Evolutionary conservation across 2,113 vertebrate genomes (phyloP).

Genomic region (Rhinichthys klamathensis): DNA sequence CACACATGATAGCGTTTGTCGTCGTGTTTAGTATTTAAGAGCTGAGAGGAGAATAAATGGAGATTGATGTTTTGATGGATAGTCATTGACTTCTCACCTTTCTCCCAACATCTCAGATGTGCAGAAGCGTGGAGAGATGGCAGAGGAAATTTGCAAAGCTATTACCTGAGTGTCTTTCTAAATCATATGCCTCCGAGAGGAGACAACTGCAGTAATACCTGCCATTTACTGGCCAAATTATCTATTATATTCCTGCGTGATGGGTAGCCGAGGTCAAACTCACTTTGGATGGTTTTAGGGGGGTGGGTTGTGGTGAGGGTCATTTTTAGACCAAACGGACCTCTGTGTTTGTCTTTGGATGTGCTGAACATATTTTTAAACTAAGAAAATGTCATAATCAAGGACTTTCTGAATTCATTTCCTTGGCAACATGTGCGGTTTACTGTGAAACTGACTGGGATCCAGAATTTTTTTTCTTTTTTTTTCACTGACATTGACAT

Average conservation of each 20-base stretch:
- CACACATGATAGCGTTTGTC: conserved; percentile 67
- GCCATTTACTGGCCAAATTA: conserved; percentile 66
- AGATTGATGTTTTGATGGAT: conserved; percentile 79
- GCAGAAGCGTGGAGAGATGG: conserved; percentile 69
- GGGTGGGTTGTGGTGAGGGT: not conserved
- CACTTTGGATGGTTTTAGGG: not conserved
- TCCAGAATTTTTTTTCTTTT: not conserved
- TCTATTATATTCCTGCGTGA: conserved; percentile 62
- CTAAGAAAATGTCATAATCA: not conserved
- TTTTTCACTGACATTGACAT: not conserved
- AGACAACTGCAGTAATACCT: conserved; percentile 64
- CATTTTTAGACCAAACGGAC: not conserved
- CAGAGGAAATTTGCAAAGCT: conserved; percentile 73
- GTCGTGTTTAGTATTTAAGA: conserved; percentile 73
- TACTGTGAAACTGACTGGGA: not conserved
- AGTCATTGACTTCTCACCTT: conserved; percentile 77
- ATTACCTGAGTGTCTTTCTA: conserved; percentile 68
- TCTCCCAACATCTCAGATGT: conserved; percentile 61
- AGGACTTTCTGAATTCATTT: not conserved
- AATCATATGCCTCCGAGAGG: conserved; percentile 64
- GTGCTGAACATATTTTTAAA: not conserved
- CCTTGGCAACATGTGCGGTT: not conserved
- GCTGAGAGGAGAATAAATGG: conserved; percentile 68
- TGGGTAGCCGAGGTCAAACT: conserved; percentile 44
- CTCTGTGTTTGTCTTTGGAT: not conserved